Evolutionary conservation across 2,888 invertebrate species (phyloP).

Genomic region (Synergus japonicus): DNA sequence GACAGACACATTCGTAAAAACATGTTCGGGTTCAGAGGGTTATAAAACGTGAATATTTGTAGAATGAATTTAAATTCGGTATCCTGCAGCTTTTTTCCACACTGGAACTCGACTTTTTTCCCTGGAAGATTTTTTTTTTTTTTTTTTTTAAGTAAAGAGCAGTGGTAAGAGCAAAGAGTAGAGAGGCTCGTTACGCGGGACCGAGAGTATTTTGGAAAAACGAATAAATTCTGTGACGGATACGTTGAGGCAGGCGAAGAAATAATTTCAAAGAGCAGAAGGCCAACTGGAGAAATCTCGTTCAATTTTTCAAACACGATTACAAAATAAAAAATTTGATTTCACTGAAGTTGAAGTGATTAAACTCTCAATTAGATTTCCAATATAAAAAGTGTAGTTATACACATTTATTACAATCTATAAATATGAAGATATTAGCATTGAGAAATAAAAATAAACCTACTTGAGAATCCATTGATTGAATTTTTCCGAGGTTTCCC

Average conservation of each 20-base stretch:
- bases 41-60: no score
- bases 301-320: conserved; percentile 3
- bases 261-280: conserved; percentile 30
- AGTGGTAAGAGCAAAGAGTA: neutral
- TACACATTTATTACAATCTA: neutral
- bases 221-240: conserved; percentile 9
- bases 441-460: neutral
- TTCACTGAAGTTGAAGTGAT: neutral
- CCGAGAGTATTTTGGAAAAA: conserved; percentile 18
- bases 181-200: conserved; percentile 9
- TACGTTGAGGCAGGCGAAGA: neutral
- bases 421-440: neutral
- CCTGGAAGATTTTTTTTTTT: neutral
- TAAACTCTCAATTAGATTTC: neutral
- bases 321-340: neutral
- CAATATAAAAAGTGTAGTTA: neutral
- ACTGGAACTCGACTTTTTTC: conserved; percentile 20
- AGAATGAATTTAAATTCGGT: neutral
- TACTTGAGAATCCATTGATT: conserved; percentile 1
- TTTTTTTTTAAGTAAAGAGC: neutral
- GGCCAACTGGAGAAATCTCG: conserved; percentile 24
- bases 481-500: conserved; percentile 23
- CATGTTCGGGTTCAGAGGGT: no score
- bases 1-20: no score
- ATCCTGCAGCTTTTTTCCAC: neutral